Percentiles rank a stretch among this genome's conserved stretches.
Evolutionary conservation across 2,888 invertebrate species (phyloP).

Genomic region (Plutella xylostella): DNA sequence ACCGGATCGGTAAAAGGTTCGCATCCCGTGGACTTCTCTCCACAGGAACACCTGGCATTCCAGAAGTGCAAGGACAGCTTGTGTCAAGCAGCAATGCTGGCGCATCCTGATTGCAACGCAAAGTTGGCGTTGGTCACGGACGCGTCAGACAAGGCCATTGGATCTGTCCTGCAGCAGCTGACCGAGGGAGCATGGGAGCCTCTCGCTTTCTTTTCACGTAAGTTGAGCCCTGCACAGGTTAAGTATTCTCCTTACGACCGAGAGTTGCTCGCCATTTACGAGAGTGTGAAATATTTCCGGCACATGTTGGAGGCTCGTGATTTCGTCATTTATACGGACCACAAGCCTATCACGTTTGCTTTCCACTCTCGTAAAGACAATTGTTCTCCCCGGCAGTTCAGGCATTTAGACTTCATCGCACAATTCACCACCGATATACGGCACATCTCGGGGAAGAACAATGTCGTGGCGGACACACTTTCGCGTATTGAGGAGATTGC

Average conservation of each 20-base stretch:
- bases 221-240: too few relatives aligned
- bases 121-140: slow-evolving; percentile 12
- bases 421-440: slow-evolving; percentile 15
- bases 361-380: slow-evolving; percentile 21
- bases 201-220: too few relatives aligned
- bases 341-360: slow-evolving; percentile 27
- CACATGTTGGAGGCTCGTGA: slow-evolving; percentile 32
- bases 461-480: slow-evolving; percentile 17
- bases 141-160: too few relatives aligned
- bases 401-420: slow-evolving; percentile 16
- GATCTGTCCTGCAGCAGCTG: too few relatives aligned
- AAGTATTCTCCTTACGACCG: too few relatives aligned
- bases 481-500: slow-evolving; percentile 22
- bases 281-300: too few relatives aligned
- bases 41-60: too few relatives aligned
- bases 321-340: slow-evolving; percentile 31
- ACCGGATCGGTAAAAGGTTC: slow-evolving; percentile 16
- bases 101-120: slow-evolving; percentile 19
- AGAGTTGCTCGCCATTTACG: too few relatives aligned
- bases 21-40: too few relatives aligned
- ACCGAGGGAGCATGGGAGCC: too few relatives aligned
- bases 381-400: slow-evolving; percentile 15
- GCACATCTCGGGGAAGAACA: slow-evolving; percentile 11
- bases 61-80: slow-evolving; percentile 18
- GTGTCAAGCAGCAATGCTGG: slow-evolving; percentile 20